phyloP scores from a whole-genome alignment of 2,113 vertebrate species.

The Trogon surrucura region DNA sequence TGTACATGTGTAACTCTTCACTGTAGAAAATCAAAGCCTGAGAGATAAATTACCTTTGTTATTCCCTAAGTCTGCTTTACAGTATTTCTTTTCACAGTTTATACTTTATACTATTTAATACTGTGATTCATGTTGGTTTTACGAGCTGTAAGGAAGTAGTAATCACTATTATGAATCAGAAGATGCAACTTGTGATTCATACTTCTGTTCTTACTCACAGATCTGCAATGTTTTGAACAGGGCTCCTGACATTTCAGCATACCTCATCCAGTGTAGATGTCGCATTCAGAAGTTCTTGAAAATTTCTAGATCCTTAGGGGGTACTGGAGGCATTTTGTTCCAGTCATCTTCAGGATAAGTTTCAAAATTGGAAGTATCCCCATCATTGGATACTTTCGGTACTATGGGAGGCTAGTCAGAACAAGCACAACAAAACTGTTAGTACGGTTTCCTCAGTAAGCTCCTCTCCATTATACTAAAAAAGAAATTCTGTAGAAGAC shows the following conservation, averaged over 20 bases:
- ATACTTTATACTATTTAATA: background rate
- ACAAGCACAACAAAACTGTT: background rate
- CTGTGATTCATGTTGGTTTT: background rate
- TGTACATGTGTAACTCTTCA: background rate
- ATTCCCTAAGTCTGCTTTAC: background rate
- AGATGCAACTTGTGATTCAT: background rate
- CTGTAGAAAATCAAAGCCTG: background rate
- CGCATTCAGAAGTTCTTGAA: conserved; percentile 90
- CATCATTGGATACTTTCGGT: conserved; percentile 90
- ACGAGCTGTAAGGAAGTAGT: background rate
- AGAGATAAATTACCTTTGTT: background rate
- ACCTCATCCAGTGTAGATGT: conserved; percentile 5
- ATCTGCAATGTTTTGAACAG: background rate
- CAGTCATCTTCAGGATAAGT: conserved; percentile 92
- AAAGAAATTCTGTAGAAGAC: background rate
- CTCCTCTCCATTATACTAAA: background rate
- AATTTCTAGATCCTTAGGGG: conserved; percentile 88
- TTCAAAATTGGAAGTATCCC: conserved; percentile 97
- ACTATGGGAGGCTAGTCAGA: conserved; percentile 88
- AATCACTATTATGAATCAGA: background rate
- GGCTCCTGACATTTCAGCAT: background rate
- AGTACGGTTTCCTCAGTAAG: background rate
- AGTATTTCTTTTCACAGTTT: background rate
- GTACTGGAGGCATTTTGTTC: conserved; percentile 83
- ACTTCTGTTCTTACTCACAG: background rate